A percentile compares a stretch with the other conserved stretches of the same genome.
Evolutionary conservation across 1,140 invertebrate genomes (phyloP).

Genomic region (Drosophila jambulina): DNA sequence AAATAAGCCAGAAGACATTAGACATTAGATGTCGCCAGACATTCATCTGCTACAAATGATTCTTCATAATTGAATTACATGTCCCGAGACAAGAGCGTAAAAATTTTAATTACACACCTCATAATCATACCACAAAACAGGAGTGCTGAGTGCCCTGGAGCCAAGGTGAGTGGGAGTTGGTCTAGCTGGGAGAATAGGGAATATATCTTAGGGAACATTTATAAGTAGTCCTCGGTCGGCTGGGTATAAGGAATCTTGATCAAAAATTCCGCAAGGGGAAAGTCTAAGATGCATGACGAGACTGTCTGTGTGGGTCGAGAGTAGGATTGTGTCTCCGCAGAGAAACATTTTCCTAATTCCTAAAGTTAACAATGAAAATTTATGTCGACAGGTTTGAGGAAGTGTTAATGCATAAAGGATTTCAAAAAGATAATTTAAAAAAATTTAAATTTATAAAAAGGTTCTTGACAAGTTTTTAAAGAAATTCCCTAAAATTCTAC

Average conservation of each 20-base stretch:
- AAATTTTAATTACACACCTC: constrained; percentile 84
- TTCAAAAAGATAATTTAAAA: neutral
- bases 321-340: neutral
- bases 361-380: constrained; percentile 42
- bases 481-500: neutral
- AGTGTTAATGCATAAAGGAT: constrained; percentile 28
- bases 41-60: constrained; percentile 73
- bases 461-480: neutral
- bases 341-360: constrained; percentile 26
- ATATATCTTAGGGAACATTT: constrained; percentile 22
- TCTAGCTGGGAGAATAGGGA: neutral
- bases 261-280: constrained; percentile 65
- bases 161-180: constrained; percentile 21
- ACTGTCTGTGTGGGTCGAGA: constrained; percentile 22
- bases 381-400: constrained; percentile 65
- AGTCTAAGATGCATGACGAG: constrained; percentile 60
- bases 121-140: constrained; percentile 72
- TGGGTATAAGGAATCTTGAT: constrained; percentile 49
- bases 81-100: constrained; percentile 75
- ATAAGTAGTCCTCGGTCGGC: neutral
- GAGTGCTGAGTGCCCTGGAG: constrained; percentile 38
- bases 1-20: constrained; percentile 62
- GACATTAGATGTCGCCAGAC: constrained; percentile 64
- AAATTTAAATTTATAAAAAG: neutral
- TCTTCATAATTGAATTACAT: constrained; percentile 84